Conservation (phyloP, 2,797 vertebrate genomes). For the Arrhamphus sclerolepis region DNA sequence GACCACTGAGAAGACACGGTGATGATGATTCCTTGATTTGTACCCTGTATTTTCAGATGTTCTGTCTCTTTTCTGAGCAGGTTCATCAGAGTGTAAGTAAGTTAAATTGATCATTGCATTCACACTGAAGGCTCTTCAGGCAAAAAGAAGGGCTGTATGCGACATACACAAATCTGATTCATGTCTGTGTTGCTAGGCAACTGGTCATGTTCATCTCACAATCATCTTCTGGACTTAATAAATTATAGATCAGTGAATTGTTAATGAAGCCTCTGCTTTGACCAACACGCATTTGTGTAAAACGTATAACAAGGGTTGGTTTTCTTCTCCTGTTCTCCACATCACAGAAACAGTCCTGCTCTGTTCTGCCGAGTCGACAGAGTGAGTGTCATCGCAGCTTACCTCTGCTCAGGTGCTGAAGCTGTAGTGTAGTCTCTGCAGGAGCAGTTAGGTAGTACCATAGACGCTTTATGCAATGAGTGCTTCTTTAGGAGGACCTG, state of each 20-base stretch:
- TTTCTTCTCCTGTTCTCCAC: conserved; percentile 9
- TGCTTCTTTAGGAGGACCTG: neutral
- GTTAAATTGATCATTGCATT: conserved; percentile 36
- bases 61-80: conserved; percentile 39
- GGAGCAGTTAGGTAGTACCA: conserved; percentile 30
- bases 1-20: neutral
- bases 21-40: neutral
- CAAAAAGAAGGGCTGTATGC: conserved; percentile 36
- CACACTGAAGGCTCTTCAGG: conserved; percentile 31
- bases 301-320: too few relatives aligned
- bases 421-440: conserved; percentile 34
- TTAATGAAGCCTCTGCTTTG: conserved; percentile 34
- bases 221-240: conserved; percentile 49
- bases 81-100: conserved; percentile 58
- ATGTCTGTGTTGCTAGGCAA: conserved; percentile 70
- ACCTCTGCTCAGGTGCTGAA: conserved; percentile 37
- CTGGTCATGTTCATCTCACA: conserved; percentile 52
- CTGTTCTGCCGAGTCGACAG: conserved; percentile 31
- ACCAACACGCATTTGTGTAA: conserved; percentile 20
- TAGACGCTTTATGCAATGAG: neutral
- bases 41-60: too few relatives aligned
- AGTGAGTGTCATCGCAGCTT: conserved; percentile 41
- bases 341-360: conserved; percentile 13
- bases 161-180: conserved; percentile 45
- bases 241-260: conserved; percentile 58